Evolutionary conservation across 1,140 invertebrate genomes (phyloP), one percentile per base, ranked within the genome.

Genomic region (Drosophila asahinai): DNA sequence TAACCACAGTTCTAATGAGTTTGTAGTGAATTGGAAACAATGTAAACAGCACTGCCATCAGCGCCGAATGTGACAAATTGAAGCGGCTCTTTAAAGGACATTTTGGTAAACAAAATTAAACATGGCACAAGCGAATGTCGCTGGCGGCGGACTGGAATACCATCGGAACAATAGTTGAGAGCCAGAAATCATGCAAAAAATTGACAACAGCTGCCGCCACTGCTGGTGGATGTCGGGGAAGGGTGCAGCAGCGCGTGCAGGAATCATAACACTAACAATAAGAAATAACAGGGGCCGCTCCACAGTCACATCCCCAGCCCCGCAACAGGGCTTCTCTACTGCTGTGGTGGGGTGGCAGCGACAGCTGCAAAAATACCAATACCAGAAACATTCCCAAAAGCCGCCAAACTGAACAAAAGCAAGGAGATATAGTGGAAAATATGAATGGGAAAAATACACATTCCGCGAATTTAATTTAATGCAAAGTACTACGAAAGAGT

Each of bases 1-100:
- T 38, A 59, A 63, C 80, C 81, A 45, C 81, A 83, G 51, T 80
- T 47, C 81, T 83, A 83, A 83, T 83, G 76, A 84, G 77, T 83
- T 83, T 83, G 77, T 76, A 77, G 81, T 48, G 68, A 58, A 71
- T 73, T 61, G 71, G 36, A 48, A 61, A 73, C 54, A 73, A 61
- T 73, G 67, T 73, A 73, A 83, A 79, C 67, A 81, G 42, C 42
- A 25, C 3, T 27, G 42, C 60, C 27, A 43, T 45, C 59, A 63
- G 58, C 27, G 40, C 19, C 22, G 61, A 67, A 52, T 68, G 63
- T 51, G 66, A 45, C 67, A 54, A 43, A 70, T 33, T 25, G 19
- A 17, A 43, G 22, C 38, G 51, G 47, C 15, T 27, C 36, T 40
- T 15, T 25, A 40, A 66, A n/a, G 14, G 36, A 25, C 5, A 8